A percentile compares a stretch with the other conserved stretches of the same genome.
Evolutionary conservation across 2,888 invertebrate genomes (phyloP).

Genomic region (Lasius platythorax): DNA sequence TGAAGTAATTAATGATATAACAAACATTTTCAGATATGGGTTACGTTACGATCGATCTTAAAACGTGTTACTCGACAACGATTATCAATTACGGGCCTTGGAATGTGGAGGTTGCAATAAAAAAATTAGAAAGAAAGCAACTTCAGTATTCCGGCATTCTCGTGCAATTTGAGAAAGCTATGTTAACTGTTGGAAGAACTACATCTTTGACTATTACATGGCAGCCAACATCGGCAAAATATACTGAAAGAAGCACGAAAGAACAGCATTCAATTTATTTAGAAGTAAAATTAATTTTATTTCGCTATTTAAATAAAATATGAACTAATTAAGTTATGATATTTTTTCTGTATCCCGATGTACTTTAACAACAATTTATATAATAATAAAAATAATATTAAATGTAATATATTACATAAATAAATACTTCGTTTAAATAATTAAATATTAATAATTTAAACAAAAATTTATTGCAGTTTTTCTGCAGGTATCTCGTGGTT

Average conservation of each 20-base stretch:
- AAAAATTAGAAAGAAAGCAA: constrained; percentile 68
- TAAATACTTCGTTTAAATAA: neutral
- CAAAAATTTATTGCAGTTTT: constrained; percentile 11
- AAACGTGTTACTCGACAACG: constrained; percentile 86
- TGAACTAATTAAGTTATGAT: neutral
- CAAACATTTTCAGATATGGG: constrained; percentile 86
- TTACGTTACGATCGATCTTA: constrained; percentile 86
- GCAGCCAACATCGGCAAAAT: constrained; percentile 85
- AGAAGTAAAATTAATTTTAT: constrained; percentile 84
- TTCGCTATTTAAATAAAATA: neutral
- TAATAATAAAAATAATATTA: constrained; percentile 54
- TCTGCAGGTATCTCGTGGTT: constrained; percentile 87
- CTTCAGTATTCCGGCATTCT: constrained; percentile 79
- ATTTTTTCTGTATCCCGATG: neutral
- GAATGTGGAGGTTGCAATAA: constrained; percentile 85
- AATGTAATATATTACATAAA: neutral
- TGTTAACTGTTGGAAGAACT: constrained; percentile 86
- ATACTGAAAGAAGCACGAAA: constrained; percentile 86
- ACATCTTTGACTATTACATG: constrained; percentile 87
- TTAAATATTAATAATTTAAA: neutral
- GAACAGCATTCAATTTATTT: constrained; percentile 86
- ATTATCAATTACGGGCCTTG: constrained; percentile 88
- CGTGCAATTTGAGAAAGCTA: constrained; percentile 82
- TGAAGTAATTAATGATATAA: constrained; percentile 8
- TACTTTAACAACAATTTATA: neutral